These are phyloP conservation scores for Heliocidaris tuberculata DNA, from an alignment of 35 echinoderm and acorn worm species.

Conservation along the genomic window DNA sequence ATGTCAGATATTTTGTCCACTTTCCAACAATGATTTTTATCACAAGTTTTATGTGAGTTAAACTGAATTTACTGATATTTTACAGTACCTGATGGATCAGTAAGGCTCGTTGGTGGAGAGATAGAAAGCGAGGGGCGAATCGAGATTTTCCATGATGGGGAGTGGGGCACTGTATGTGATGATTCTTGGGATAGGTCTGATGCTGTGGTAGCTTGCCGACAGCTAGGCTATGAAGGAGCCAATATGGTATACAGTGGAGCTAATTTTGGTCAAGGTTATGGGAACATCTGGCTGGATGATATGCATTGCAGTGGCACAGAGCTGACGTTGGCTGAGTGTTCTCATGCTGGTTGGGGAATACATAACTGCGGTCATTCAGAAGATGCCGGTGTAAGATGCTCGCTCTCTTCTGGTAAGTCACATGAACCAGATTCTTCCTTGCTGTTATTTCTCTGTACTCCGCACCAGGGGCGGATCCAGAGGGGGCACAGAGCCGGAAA, in stretches of 20 bases:
- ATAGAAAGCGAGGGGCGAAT: not conserved
- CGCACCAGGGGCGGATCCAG: too few relatives aligned
- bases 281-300: not conserved
- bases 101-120: not conserved
- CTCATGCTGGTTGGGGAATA: not conserved
- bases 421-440: too few relatives aligned
- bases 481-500: too few relatives aligned
- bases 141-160: not conserved
- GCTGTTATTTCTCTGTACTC: too few relatives aligned
- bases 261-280: not conserved
- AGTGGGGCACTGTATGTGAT: not conserved
- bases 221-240: not conserved
- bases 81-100: not conserved
- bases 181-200: not conserved
- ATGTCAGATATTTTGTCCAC: too few relatives aligned
- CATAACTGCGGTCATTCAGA: not conserved
- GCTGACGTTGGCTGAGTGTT: not conserved
- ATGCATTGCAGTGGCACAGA: not conserved
- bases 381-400: not conserved
- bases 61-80: too few relatives aligned
- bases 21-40: too few relatives aligned
- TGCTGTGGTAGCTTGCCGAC: not conserved
- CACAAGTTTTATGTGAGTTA: too few relatives aligned
- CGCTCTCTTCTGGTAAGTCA: not conserved
- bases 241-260: not conserved